These are phyloP conservation scores for Hypena proboscidalis DNA, from an alignment of 2,888 invertebrate genomes.

Conservation along the genomic window DNA sequence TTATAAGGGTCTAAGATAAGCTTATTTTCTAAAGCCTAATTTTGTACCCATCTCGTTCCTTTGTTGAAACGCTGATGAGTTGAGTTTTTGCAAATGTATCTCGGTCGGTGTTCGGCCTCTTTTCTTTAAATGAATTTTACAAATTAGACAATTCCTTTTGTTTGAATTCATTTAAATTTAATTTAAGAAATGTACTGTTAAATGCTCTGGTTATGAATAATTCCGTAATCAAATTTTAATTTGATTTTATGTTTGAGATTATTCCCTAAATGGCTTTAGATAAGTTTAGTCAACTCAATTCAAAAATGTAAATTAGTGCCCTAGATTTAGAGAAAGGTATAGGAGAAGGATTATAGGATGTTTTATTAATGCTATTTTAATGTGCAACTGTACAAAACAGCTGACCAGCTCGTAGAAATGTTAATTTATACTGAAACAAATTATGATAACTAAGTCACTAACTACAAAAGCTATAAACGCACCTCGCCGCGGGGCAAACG, in stretches of 20 bases:
- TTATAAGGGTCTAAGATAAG: slow-evolving; percentile 84
- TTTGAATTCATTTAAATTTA: slow-evolving; percentile 15
- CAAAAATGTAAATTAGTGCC: no score
- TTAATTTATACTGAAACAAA: no score
- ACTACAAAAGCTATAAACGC: slow-evolving; percentile 7
- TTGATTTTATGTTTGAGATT: not conserved
- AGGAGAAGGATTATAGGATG: no score
- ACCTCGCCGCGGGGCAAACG: not conserved
- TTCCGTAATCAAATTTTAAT: not conserved
- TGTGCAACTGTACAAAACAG: no score
- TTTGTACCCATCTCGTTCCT: slow-evolving; percentile 70
- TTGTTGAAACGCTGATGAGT: slow-evolving; percentile 61
- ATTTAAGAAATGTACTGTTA: slow-evolving; percentile 6
- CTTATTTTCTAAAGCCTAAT: slow-evolving; percentile 78
- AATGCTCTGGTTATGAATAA: slow-evolving; percentile 11
- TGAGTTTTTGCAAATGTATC: slow-evolving; percentile 50
- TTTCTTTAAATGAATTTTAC: slow-evolving; percentile 31
- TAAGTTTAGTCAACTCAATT: no score
- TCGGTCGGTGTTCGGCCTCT: slow-evolving; percentile 24
- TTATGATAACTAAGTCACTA: not conserved
- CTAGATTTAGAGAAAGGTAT: no score
- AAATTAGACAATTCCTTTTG: slow-evolving; percentile 24
- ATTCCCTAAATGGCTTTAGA: no score
- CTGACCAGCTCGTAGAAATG: no score
- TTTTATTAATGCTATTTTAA: no score